Evolutionary conservation across 2,113 vertebrate genomes (phyloP).

Genomic region (Hippoglossus stenolepis): DNA sequence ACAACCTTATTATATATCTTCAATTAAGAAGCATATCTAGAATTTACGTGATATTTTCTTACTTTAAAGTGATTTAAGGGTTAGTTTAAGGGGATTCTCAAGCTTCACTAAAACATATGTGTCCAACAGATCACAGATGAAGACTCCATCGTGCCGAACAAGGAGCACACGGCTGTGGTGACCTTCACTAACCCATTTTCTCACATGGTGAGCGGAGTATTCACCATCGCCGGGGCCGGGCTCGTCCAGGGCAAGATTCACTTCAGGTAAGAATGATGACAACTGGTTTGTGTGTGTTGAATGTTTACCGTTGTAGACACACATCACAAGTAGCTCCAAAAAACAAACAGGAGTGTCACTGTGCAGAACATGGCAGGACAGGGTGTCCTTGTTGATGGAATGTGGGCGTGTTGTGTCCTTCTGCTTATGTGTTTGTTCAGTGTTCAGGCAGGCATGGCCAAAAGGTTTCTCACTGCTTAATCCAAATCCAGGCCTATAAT

Average conservation of each 20-base stretch:
- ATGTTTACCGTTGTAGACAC: background rate
- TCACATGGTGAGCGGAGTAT: constrained; percentile 67
- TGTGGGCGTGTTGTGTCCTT: constrained; percentile 13
- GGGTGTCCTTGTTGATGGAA: background rate
- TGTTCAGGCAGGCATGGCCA: background rate
- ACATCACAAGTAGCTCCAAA: background rate
- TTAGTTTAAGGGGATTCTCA: background rate
- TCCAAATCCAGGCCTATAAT: no score
- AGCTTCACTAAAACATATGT: background rate
- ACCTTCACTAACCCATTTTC: constrained; percentile 75
- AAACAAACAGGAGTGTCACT: constrained; percentile 24
- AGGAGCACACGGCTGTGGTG: constrained; percentile 59
- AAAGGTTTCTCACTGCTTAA: no score
- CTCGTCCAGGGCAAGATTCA: constrained; percentile 62
- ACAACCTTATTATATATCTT: no score
- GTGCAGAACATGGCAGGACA: no score
- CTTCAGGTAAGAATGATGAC: constrained; percentile 57
- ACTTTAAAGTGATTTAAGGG: background rate
- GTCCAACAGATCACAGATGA: constrained; percentile 65
- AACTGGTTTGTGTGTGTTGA: background rate
- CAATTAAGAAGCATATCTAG: no score
- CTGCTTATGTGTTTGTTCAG: background rate
- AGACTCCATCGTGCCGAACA: constrained; percentile 27
- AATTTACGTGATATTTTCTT: no score
- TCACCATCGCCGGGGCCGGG: constrained; percentile 71